Evolutionary conservation across 2,113 vertebrate genomes (phyloP).

Genomic region (Eurypyga helias): DNA sequence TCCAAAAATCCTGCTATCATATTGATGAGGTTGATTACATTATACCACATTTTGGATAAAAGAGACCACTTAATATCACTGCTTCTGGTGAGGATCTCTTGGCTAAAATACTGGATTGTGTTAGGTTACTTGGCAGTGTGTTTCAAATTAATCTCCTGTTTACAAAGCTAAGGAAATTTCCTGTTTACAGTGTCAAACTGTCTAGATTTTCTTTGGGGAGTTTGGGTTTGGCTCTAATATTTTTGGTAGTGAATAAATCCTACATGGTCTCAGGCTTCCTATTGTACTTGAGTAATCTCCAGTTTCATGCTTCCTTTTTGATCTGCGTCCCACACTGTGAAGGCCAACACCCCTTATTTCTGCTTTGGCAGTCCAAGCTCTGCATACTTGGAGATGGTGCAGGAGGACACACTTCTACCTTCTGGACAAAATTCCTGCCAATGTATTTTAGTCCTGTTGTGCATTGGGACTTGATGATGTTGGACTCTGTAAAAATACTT

Average conservation of each 20-base stretch:
- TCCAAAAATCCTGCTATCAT: background rate
- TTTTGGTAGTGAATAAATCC: slow-evolving; percentile 53
- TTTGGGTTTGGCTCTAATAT: background rate
- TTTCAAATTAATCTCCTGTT: slow-evolving; percentile 39
- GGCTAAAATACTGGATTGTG: background rate
- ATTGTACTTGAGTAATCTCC: slow-evolving; percentile 43
- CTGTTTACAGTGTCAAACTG: slow-evolving; percentile 21
- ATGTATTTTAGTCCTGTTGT: background rate
- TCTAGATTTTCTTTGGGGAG: slow-evolving; percentile 6
- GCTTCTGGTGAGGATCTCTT: background rate
- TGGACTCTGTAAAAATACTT: slow-evolving; percentile 5
- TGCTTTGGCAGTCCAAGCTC: slow-evolving; percentile 22
- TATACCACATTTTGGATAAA: background rate
- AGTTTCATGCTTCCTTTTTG: slow-evolving; percentile 52
- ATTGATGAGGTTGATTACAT: background rate
- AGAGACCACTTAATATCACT: background rate
- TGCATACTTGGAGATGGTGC: background rate
- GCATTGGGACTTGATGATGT: background rate
- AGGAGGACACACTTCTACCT: background rate
- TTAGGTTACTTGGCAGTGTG: background rate
- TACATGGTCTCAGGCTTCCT: slow-evolving; percentile 27
- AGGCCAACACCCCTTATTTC: slow-evolving; percentile 12
- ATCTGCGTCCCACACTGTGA: background rate
- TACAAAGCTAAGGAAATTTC: slow-evolving; percentile 25
- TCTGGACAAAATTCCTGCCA: slow-evolving; percentile 18